These are phyloP conservation scores for Melitaea athalia DNA, from an alignment of 2,888 invertebrate genomes.

Conservation along the genomic window DNA sequence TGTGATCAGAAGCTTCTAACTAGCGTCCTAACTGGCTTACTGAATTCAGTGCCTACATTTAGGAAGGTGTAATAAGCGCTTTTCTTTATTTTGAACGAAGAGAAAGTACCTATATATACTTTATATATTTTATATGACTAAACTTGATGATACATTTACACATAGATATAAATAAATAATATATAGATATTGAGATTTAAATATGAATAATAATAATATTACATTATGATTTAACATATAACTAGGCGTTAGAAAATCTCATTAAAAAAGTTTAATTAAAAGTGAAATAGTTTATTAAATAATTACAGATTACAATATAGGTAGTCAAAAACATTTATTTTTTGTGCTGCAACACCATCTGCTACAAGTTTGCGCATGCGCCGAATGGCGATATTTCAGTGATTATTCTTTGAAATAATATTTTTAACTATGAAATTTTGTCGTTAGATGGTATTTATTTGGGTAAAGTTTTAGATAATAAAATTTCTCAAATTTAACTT, in stretches of 20 bases:
- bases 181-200: too few relatives aligned
- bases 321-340: conserved; percentile 6
- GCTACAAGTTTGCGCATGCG: conserved; percentile 81
- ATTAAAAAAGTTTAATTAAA: too few relatives aligned
- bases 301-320: not conserved
- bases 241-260: too few relatives aligned
- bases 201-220: not conserved
- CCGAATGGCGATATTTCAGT: conserved; percentile 81
- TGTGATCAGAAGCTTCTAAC: too few relatives aligned
- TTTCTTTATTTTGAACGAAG: too few relatives aligned
- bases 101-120: too few relatives aligned
- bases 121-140: too few relatives aligned
- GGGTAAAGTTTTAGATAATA: conserved; percentile 62
- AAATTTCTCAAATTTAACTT: conserved; percentile 52
- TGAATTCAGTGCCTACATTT: too few relatives aligned
- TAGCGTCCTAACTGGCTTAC: too few relatives aligned
- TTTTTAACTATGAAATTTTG: conserved; percentile 80
- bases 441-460: conserved; percentile 75
- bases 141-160: too few relatives aligned
- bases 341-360: conserved; percentile 60
- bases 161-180: too few relatives aligned
- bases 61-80: too few relatives aligned
- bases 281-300: not conserved
- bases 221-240: not conserved
- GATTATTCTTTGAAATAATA: conserved; percentile 79